These are phyloP conservation scores for Emmelina monodactyla DNA, from an alignment of 2,888 invertebrate genomes.

Conservation along the genomic window DNA sequence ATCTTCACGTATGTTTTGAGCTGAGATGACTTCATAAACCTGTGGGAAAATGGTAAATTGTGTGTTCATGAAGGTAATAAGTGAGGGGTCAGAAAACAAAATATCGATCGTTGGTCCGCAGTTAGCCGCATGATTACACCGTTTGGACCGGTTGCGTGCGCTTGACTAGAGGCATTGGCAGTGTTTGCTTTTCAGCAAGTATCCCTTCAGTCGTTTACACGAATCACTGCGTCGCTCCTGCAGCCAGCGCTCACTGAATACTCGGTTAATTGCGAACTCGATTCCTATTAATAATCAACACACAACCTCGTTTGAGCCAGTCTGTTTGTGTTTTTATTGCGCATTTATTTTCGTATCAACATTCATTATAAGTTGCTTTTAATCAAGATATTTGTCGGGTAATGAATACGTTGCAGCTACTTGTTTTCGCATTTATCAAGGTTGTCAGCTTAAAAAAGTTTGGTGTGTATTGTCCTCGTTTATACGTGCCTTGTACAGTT, in stretches of 20 bases:
- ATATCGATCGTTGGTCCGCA: constrained; percentile 39
- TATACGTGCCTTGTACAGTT: no score
- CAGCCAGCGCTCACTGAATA: constrained; percentile 18
- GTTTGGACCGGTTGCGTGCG: constrained; percentile 22
- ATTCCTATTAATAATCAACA: not conserved
- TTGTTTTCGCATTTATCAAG: not conserved
- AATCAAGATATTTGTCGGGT: not conserved
- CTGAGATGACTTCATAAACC: no score
- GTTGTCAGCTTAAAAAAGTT: not conserved
- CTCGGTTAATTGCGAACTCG: constrained; percentile 13
- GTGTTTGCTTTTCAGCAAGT: constrained; percentile 39
- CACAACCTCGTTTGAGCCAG: not conserved
- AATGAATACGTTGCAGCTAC: not conserved
- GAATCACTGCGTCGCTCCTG: constrained; percentile 42
- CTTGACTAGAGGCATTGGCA: constrained; percentile 45
- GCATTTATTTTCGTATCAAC: not conserved
- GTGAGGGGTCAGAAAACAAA: constrained; percentile 26
- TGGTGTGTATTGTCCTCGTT: not conserved
- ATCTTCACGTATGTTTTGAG: no score
- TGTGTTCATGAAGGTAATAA: constrained; percentile 3
- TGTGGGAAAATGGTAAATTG: no score
- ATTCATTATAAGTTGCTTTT: not conserved
- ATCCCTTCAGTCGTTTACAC: constrained; percentile 39
- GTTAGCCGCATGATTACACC: constrained; percentile 37
- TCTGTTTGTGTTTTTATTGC: not conserved